These are phyloP conservation scores for Calameuta pallipes DNA, from an alignment of 2,888 invertebrate species.

Conservation along the genomic window DNA sequence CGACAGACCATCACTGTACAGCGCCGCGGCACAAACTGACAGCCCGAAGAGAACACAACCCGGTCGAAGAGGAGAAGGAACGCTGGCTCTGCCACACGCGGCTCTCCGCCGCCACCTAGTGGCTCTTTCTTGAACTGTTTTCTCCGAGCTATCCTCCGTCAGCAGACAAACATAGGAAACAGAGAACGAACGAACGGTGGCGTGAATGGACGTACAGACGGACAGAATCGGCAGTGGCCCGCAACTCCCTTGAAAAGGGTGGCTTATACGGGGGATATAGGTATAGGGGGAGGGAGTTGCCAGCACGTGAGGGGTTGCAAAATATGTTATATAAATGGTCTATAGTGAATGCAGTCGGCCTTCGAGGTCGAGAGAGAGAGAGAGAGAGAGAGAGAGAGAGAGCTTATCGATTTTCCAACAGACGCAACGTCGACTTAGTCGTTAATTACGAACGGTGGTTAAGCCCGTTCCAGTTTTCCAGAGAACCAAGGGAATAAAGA, in stretches of 20 bases:
- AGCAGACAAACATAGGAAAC: background rate
- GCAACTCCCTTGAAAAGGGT: background rate
- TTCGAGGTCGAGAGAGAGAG: conserved; percentile 38
- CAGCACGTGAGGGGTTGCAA: conserved; percentile 46
- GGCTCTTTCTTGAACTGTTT: conserved; percentile 37
- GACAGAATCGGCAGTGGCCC: background rate
- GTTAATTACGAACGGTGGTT: background rate
- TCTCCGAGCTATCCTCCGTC: conserved; percentile 27
- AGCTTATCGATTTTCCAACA: conserved; percentile 60
- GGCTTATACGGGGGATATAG: background rate
- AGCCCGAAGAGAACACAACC: conserved; percentile 46
- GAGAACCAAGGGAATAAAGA: background rate
- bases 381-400: conserved; percentile 35
- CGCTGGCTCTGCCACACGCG: conserved; percentile 3
- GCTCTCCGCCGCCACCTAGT: conserved; percentile 48
- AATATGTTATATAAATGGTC: conserved; percentile 62
- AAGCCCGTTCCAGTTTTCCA: background rate
- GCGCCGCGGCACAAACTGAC: conserved; percentile 66
- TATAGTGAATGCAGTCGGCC: conserved; percentile 55
- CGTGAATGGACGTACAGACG: background rate
- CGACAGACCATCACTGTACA: conserved; percentile 48
- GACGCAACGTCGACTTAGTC: background rate
- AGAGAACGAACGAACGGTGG: background rate
- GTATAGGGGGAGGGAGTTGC: conserved; percentile 7
- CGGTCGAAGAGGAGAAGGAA: conserved; percentile 31